These are phyloP conservation scores for Oxyura jamaicensis DNA, from an alignment of 2,113 vertebrate species.

Conservation along the genomic window DNA sequence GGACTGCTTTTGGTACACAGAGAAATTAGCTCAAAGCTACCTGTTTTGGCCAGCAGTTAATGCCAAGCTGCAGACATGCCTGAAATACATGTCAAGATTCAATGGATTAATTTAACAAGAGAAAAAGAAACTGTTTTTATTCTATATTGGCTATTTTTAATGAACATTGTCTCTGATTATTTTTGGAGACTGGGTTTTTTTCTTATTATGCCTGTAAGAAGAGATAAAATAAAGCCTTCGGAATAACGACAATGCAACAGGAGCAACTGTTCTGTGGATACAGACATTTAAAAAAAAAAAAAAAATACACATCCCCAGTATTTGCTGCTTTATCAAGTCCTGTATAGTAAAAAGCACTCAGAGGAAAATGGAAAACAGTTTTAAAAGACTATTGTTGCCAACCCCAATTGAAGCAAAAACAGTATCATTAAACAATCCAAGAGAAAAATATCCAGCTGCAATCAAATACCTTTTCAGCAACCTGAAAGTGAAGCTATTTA, in stretches of 20 bases:
- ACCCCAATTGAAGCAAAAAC: background rate
- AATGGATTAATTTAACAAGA: background rate
- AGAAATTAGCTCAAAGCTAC: background rate
- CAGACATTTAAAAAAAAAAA: background rate
- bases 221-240: background rate
- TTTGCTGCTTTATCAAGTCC: background rate
- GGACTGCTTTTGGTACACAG: background rate
- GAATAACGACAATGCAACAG: background rate
- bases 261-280: background rate
- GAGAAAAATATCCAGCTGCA: constrained; percentile 13
- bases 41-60: background rate
- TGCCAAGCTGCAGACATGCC: background rate
- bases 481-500: constrained; percentile 21
- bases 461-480: constrained; percentile 33
- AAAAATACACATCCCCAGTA: background rate
- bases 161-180: background rate
- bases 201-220: background rate
- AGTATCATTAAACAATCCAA: constrained; percentile 22
- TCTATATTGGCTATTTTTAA: background rate
- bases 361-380: background rate
- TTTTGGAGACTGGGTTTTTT: background rate
- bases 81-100: background rate
- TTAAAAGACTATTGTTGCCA: background rate
- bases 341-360: background rate
- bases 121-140: background rate